A percentile compares a stretch with the other conserved stretches of the same genome.
Conservation (phyloP, 2,888 invertebrate genomes). For the Luffia ferchaultella region DNA sequence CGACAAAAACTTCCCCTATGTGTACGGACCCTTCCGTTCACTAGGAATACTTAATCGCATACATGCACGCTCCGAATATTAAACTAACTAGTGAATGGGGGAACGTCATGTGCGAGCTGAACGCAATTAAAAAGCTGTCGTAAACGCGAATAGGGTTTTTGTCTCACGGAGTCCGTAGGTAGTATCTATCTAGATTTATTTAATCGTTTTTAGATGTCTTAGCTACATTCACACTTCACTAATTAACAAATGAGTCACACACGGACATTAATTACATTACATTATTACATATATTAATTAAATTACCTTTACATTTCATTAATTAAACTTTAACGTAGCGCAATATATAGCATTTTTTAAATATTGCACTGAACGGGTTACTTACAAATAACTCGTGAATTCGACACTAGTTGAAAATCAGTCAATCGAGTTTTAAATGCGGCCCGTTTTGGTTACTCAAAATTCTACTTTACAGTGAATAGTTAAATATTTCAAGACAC, state of each 20-base stretch:
- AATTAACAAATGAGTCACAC: background rate
- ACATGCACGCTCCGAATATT: conserved; percentile 55
- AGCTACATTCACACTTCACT: background rate
- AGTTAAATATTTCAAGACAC: too few species aligned
- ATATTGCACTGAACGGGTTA: too few species aligned
- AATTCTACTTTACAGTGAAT: too few species aligned
- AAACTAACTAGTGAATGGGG: conserved; percentile 46
- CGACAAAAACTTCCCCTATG: conserved; percentile 43
- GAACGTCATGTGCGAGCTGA: conserved; percentile 54
- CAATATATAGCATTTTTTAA: too few species aligned
- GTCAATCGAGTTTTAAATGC: too few species aligned
- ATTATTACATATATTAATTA: too few species aligned
- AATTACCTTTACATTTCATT: too few species aligned
- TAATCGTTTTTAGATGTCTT: background rate
- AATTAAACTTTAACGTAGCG: too few species aligned
- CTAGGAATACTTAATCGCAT: conserved; percentile 57
- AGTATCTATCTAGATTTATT: background rate
- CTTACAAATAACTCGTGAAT: too few species aligned
- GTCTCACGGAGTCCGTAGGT: background rate
- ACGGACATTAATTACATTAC: too few species aligned
- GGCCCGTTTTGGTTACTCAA: too few species aligned
- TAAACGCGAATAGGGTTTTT: conserved; percentile 20
- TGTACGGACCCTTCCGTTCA: conserved; percentile 35
- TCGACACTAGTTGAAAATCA: too few species aligned
- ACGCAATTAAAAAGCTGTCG: conserved; percentile 34